Evolutionary conservation across 2,888 invertebrate genomes (phyloP), one percentile per base, ranked within the genome.

Genomic region (Aplocera efformata): DNA sequence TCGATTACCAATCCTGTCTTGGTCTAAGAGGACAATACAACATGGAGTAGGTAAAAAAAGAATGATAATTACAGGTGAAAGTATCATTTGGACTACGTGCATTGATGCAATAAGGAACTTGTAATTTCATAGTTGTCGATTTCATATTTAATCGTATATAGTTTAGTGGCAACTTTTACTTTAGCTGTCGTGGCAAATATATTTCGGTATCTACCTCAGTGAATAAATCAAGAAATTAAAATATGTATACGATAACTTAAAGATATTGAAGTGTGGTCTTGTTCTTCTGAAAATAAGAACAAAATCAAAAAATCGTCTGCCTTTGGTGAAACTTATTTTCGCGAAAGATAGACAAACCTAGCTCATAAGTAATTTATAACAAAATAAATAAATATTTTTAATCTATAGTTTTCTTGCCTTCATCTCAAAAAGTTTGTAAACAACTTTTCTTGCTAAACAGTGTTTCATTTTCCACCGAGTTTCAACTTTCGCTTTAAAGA

Each of bases 281-380:
- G 40, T 40, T 40, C 40, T 45, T 11, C 9, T 7, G 2, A 3
- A 35, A 9, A 25, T 1, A 44, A 17, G 44, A 26, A 32, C 36
- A 24, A 36, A 33, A 45, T 45, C 45, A 45, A 44, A 40, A 6
- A 8, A 7, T 23, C n/a, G 36, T 45, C 45, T 45, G 40, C 29
- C 45, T 45, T 6, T 37, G 21, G 36, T 30, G 32, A 45, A 45
- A 38, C 5, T 6, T 8, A 0, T n/a, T 22, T 32, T 45, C 40
- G 32, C 36, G 11, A 27, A 26, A 37, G 45, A 30, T 33, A 45
- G 45, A 45, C 44, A 43, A 17, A 3, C 8, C n/a, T n/a, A n/a
- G n/a, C n/a, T 17, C 13, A 17, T 3, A 17, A 5, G 13, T 17
- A 17, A 17, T 17, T 17, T 17, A 17, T 17, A 17, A 4, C 6